phyloP scores from a whole-genome alignment of 2,113 vertebrate genomes.

The Phaethon lepturus region DNA sequence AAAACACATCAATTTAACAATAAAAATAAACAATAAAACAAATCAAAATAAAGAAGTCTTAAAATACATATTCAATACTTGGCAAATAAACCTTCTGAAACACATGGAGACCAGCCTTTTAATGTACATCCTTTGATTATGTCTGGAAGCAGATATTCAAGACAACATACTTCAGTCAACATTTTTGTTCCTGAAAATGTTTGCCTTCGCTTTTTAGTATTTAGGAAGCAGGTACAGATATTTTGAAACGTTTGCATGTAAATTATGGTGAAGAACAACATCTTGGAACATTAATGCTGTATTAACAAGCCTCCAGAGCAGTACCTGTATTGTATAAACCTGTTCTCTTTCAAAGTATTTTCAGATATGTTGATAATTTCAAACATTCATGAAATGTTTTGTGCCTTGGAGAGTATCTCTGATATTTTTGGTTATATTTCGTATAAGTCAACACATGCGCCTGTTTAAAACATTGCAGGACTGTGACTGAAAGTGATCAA shows the following conservation, averaged over 20 bases:
- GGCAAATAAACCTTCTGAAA: background rate
- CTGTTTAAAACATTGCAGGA: background rate
- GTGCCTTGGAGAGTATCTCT: background rate
- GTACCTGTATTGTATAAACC: background rate
- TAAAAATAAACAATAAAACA: no score
- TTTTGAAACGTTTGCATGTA: background rate
- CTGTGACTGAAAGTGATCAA: background rate
- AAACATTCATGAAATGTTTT: background rate
- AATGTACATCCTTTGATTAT: background rate
- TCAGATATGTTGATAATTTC: background rate
- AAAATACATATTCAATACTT: background rate
- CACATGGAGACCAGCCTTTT: background rate
- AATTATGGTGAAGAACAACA: background rate
- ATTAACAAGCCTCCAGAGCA: background rate
- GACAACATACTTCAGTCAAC: background rate
- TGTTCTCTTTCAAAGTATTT: background rate
- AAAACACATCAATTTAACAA: background rate
- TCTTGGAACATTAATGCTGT: background rate
- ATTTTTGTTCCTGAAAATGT: background rate
- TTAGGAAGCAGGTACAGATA: background rate
- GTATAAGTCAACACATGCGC: background rate
- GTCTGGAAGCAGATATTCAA: background rate
- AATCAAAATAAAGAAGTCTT: background rate
- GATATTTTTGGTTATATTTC: background rate
- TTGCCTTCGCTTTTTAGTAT: background rate